Evolutionary conservation across 2,888 invertebrate species (phyloP), one percentile per base, ranked within the genome.

Genomic region (Cosmia trapezina): DNA sequence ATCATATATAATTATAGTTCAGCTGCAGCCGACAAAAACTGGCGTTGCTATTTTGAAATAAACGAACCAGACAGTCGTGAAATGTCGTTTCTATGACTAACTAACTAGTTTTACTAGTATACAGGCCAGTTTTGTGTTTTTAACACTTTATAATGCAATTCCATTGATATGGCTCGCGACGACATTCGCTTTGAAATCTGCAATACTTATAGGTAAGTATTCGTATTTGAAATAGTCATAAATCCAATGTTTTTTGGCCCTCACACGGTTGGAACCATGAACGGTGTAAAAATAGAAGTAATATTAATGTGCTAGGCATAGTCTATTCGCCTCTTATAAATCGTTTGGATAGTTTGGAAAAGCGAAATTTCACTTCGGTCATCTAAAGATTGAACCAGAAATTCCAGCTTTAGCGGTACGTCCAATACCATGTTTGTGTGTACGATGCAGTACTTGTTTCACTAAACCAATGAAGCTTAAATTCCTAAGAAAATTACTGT

Each of bases 1-100:
- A 59, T 37, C 4, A 37, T 37, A 37, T 65, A 56, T 45, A 70
- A 84, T 66, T 66, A 61, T 69, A 73, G 54, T 64, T 70, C 33
- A 76, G 65, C 56, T 71, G 53, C 56, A 70, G 17, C 49, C 56
- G 37, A 70, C 72, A 84, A 79, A 84, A 82, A 84, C 73, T 68
- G 14, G 45, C 53, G 70, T 76, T 57, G 65, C 81, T 70, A 71
- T 83, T 83, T 84, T 75, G 70, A 73, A 84, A 84, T 76, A 68
- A 79, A 78, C 33, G 63, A 73, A 67, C 73, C 73, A 81, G 76
- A 73, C 81, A 80, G 80, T 78, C 77, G 72, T 67, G 67, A 77
- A 82, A 82, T 82, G 78, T 73, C 73, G 77, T 82, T 81, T 75
- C 75, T 77, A 74, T 84, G 70, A 81, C 81, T 78, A 81, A 83